Percentiles rank a stretch among this genome's conserved stretches.
Evolutionary conservation across 64 coral and sea anemone genomes (phyloP).

Genomic region (Montipora capricornis): DNA sequence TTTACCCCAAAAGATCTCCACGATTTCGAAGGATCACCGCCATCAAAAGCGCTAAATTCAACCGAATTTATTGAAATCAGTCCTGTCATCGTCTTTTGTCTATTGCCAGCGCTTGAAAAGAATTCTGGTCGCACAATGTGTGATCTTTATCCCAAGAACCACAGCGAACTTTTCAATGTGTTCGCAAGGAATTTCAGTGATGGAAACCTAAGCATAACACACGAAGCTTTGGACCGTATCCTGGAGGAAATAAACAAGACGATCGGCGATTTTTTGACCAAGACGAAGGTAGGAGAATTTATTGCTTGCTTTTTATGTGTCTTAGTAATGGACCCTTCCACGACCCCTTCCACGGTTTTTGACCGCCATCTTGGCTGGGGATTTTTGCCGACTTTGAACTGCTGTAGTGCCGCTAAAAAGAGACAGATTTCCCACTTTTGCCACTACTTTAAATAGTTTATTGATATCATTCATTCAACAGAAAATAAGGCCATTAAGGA

Average conservation of each 20-base stretch:
- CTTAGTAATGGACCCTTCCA: too few species aligned
- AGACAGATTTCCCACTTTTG: too few species aligned
- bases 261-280: constrained; percentile 12
- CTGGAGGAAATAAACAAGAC: constrained; percentile 18
- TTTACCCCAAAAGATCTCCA: neutral
- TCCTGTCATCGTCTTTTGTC: constrained; percentile 24
- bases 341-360: too few species aligned
- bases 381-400: too few species aligned
- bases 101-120: constrained; percentile 37
- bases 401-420: too few species aligned
- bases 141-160: constrained; percentile 21
- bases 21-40: neutral
- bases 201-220: neutral
- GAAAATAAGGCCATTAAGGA: too few species aligned
- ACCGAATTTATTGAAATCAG: neutral
- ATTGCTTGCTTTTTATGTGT: too few species aligned
- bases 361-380: too few species aligned
- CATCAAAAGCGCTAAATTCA: neutral
- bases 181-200: constrained; percentile 26
- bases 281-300: neutral
- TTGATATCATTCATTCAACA: too few species aligned
- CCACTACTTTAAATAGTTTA: too few species aligned
- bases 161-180: constrained; percentile 27
- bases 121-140: constrained; percentile 13
- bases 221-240: neutral